These are phyloP conservation scores for Julus scandinavius DNA, from an alignment of 2,888 invertebrate species.

Conservation along the genomic window DNA sequence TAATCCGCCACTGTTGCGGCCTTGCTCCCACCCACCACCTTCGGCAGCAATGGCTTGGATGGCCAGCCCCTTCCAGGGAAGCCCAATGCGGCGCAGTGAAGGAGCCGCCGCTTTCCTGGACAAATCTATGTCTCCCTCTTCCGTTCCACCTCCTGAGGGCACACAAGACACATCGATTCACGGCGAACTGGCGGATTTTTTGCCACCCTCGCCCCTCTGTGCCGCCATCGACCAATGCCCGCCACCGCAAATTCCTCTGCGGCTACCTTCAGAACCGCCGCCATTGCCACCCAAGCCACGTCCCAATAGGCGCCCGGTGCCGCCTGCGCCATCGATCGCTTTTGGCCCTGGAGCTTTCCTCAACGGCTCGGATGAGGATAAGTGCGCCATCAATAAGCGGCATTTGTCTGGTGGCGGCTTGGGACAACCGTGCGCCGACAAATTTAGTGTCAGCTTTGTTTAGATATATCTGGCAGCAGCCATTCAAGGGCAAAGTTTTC, in stretches of 20 bases:
- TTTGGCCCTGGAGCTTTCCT: neutral
- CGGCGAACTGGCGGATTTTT: slow-evolving; percentile 51
- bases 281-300: slow-evolving; percentile 56
- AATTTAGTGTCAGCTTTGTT: slow-evolving; percentile 57
- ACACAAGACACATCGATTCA: slow-evolving; percentile 52
- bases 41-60: slow-evolving; percentile 46
- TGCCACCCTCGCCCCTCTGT: slow-evolving; percentile 51
- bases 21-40: slow-evolving; percentile 58
- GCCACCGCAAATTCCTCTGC: slow-evolving; percentile 46
- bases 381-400: neutral
- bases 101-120: neutral
- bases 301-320: slow-evolving; percentile 47
- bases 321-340: neutral
- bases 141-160: slow-evolving; percentile 20
- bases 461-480: neutral
- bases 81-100: neutral
- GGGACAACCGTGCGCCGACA: neutral
- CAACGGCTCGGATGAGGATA: slow-evolving; percentile 40
- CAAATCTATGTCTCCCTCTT: slow-evolving; percentile 46
- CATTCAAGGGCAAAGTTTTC: too few relatives aligned
- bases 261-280: slow-evolving; percentile 48
- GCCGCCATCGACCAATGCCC: slow-evolving; percentile 17
- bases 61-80: neutral
- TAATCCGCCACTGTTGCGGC: slow-evolving; percentile 56
- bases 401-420: neutral